Conservation (phyloP, 92 coral and sea anemone genomes). For the Muricea muricata region DNA sequence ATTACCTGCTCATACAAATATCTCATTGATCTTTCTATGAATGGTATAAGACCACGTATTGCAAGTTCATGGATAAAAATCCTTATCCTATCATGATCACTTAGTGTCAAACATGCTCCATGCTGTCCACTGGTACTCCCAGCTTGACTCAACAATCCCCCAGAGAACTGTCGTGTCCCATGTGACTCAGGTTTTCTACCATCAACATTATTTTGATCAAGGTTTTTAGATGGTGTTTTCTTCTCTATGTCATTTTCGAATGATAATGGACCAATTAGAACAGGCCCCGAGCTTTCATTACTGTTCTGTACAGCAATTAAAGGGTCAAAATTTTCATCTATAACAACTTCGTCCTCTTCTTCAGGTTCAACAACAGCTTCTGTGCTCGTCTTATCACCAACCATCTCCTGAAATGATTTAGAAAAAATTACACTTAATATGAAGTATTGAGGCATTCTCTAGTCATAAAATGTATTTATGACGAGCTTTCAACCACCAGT, state of each 20-base stretch:
- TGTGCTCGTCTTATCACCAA: conserved; percentile 69
- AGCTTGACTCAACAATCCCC: conserved; percentile 73
- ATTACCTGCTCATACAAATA: conserved; percentile 86
- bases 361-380: conserved; percentile 66
- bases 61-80: conserved; percentile 96
- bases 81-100: conserved; percentile 98
- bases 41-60: conserved; percentile 87
- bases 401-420: conserved; percentile 74
- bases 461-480: too few relatives aligned
- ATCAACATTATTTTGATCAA: conserved; percentile 36
- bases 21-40: conserved; percentile 86
- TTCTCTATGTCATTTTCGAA: conserved; percentile 76
- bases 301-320: conserved; percentile 75
- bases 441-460: too few relatives aligned
- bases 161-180: conserved; percentile 80
- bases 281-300: conserved; percentile 80
- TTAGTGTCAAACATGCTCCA: conserved; percentile 89
- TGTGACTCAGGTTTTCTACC: background rate
- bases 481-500: too few relatives aligned
- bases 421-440: too few relatives aligned
- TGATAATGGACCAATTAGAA: conserved; percentile 90
- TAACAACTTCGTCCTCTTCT: conserved; percentile 78
- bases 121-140: conserved; percentile 69
- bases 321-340: conserved; percentile 95
- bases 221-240: conserved; percentile 30